Percentiles rank a stretch among this genome's conserved stretches.
Evolutionary conservation across 1,140 invertebrate species (phyloP).

Genomic region (Notospermus geniculatus): DNA sequence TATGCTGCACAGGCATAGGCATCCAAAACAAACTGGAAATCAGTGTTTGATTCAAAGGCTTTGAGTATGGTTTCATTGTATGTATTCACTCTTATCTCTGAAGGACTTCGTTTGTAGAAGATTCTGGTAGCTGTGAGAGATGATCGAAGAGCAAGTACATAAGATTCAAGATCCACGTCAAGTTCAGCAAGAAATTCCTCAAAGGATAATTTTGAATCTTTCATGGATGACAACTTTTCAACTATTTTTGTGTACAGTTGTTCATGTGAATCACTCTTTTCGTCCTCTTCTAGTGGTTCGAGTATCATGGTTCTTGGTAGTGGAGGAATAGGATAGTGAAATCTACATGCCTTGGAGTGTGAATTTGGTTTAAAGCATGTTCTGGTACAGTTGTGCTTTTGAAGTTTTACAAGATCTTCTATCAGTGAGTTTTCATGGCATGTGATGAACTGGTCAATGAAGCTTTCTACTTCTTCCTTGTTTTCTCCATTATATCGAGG

Average conservation of each 20-base stretch:
- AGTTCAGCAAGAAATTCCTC: slow-evolving; percentile 18
- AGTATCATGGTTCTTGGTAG: slow-evolving; percentile 22
- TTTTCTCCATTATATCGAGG: neutral
- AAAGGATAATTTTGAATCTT: slow-evolving; percentile 21
- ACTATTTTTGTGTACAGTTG: neutral
- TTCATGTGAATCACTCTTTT: too few species aligned
- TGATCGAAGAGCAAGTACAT: too few species aligned
- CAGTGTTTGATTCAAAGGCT: neutral
- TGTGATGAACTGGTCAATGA: slow-evolving; percentile 26
- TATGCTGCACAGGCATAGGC: neutral
- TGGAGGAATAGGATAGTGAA: slow-evolving; percentile 25
- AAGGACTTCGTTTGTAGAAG: neutral
- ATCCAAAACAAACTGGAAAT: neutral
- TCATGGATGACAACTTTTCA: slow-evolving; percentile 20
- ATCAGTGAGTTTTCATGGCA: slow-evolving; percentile 5
- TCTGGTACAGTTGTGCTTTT: slow-evolving; percentile 25
- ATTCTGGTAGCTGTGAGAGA: neutral
- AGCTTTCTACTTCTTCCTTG: slow-evolving; percentile 13
- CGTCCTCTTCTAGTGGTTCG: slow-evolving; percentile 15
- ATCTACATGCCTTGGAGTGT: slow-evolving; percentile 24
- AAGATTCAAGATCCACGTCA: too few species aligned
- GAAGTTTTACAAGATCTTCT: slow-evolving; percentile 7
- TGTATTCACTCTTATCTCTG: neutral
- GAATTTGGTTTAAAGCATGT: slow-evolving; percentile 26
- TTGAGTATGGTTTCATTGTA: neutral